phyloP scores from a whole-genome alignment of 2,113 vertebrate genomes.

The Argyrosomus japonicus region DNA sequence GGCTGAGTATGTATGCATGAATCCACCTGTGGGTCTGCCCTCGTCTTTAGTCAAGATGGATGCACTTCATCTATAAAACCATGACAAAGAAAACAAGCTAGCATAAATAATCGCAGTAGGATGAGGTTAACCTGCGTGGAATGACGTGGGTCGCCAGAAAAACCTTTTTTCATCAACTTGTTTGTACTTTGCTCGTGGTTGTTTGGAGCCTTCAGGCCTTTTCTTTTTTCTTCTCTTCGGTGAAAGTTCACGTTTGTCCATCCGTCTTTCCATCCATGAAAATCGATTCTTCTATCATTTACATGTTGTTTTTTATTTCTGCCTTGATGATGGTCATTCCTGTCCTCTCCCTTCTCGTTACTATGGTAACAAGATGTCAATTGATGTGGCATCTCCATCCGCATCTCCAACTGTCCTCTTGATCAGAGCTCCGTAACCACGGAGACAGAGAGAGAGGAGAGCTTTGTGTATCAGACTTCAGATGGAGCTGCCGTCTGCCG shows the following conservation, averaged over 20 bases:
- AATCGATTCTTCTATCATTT: neutral
- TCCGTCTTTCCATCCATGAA: neutral
- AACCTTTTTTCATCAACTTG: neutral
- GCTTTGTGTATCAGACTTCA: constrained; percentile 10
- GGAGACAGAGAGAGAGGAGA: constrained; percentile 32
- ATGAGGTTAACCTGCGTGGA: neutral
- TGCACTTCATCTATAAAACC: neutral
- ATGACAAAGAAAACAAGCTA: too few species aligned
- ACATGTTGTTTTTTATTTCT: neutral
- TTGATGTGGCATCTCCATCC: constrained; percentile 54
- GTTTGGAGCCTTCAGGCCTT: too few species aligned
- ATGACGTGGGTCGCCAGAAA: neutral
- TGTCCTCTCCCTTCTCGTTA: constrained; percentile 40
- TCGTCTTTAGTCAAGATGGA: neutral
- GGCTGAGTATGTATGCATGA: too few species aligned
- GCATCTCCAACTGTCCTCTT: constrained; percentile 62
- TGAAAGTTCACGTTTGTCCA: neutral
- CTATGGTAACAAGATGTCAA: constrained; percentile 70
- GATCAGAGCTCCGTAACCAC: constrained; percentile 56
- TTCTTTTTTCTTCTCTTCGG: too few species aligned
- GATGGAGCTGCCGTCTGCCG: constrained; percentile 27
- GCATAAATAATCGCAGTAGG: too few species aligned
- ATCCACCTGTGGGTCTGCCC: too few species aligned
- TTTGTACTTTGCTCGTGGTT: too few species aligned
- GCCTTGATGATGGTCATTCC: constrained; percentile 31